Conservation (phyloP, 2,113 vertebrate species). For the Bungarus multicinctus region DNA sequence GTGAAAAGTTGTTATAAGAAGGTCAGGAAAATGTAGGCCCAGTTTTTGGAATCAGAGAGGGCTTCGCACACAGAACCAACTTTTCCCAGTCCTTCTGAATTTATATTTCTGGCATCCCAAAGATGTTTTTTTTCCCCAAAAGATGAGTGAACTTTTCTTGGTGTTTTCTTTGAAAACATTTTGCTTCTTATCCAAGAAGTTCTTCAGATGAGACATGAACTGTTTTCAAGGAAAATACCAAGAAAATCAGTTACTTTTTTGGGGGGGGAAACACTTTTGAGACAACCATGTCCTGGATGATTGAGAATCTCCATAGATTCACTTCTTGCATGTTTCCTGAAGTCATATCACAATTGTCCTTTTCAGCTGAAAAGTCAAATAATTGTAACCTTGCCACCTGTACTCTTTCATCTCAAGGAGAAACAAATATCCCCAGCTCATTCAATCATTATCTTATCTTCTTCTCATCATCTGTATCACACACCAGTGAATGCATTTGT, state of each 20-base stretch:
- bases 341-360: background rate
- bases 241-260: no score
- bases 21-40: background rate
- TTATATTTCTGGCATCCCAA: background rate
- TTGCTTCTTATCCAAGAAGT: no score
- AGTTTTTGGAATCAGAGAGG: background rate
- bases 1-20: background rate
- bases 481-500: background rate
- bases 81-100: background rate
- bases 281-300: no score
- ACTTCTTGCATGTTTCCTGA: background rate
- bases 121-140: no score
- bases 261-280: no score
- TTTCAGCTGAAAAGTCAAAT: background rate
- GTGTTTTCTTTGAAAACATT: no score
- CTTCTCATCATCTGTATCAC: background rate
- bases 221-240: no score
- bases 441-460: background rate
- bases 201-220: no score
- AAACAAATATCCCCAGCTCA: background rate
- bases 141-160: no score
- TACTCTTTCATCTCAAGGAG: background rate
- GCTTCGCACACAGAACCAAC: background rate
- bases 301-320: no score
- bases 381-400: background rate